These are phyloP conservation scores for Agrotis exclamationis DNA, from an alignment of 2,888 invertebrate species.

Conservation along the genomic window DNA sequence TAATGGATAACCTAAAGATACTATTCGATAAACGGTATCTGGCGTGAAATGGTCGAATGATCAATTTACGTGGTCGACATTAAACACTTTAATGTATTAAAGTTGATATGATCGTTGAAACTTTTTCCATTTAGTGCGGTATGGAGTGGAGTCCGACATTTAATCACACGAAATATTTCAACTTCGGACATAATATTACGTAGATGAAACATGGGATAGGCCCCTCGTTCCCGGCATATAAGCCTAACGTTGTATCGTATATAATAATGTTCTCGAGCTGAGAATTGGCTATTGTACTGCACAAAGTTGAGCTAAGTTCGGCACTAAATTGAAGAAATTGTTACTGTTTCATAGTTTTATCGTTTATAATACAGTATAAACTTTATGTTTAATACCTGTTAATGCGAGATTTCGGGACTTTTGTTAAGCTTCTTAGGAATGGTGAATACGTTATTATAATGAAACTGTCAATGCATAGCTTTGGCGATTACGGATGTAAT, in stretches of 20 bases:
- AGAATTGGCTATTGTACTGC: conserved; percentile 41
- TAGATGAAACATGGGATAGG: conserved; percentile 36
- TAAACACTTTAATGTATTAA: conserved; percentile 53
- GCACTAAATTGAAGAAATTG: conserved; percentile 61
- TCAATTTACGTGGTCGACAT: conserved; percentile 39
- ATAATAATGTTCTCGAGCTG: conserved; percentile 31
- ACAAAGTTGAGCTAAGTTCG: conserved; percentile 50
- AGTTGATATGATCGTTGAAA: conserved; percentile 55
- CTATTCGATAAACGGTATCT: conserved; percentile 34
- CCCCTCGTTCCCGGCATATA: conserved; percentile 18
- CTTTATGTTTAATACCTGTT: conserved; percentile 44
- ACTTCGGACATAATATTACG: conserved; percentile 49
- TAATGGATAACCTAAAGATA: conserved; percentile 15
- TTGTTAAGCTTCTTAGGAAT: conserved; percentile 63
- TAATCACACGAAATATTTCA: conserved; percentile 50
- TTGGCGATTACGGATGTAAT: conserved; percentile 49
- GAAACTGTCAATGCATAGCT: conserved; percentile 57
- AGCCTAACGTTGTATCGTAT: conserved; percentile 30
- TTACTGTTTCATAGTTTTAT: conserved; percentile 59
- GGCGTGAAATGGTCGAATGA: conserved; percentile 34
- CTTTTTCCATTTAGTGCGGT: conserved; percentile 56
- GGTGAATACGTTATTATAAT: conserved; percentile 63
- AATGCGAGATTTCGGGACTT: conserved; percentile 54
- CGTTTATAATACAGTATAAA: conserved; percentile 37
- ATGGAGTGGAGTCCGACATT: conserved; percentile 31